A percentile compares a stretch with the other conserved stretches of the same genome.
These are phyloP conservation scores for Trachelus iudaicus DNA, from an alignment of 2,888 invertebrate genomes.

Conservation along the genomic window DNA sequence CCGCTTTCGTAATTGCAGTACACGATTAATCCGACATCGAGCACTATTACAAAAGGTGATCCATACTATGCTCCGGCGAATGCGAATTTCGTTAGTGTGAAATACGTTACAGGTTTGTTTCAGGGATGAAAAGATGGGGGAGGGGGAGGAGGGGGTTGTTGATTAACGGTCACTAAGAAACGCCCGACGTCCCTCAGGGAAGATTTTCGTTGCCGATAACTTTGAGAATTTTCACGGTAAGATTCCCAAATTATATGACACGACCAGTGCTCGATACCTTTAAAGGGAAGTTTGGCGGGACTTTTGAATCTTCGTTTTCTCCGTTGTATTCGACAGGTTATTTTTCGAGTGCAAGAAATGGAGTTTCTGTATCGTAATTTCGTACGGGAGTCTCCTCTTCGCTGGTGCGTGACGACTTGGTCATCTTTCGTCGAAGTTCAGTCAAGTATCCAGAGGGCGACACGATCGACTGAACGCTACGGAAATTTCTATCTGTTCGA, in stretches of 20 bases:
- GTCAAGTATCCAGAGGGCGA: neutral
- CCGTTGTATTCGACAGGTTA: neutral
- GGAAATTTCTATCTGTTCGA: constrained; percentile 25
- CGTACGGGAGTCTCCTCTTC: constrained; percentile 9
- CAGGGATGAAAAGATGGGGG: constrained; percentile 20
- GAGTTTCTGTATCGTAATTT: constrained; percentile 3
- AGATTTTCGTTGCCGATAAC: constrained; percentile 32
- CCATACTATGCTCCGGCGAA: neutral
- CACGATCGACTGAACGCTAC: constrained; percentile 11
- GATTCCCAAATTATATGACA: constrained; percentile 35
- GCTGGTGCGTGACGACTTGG: neutral
- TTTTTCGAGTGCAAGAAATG: neutral
- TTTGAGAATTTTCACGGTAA: constrained; percentile 36
- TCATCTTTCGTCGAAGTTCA: neutral
- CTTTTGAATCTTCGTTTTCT: neutral
- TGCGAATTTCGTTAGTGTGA: constrained; percentile 9
- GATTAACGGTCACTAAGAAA: constrained; percentile 39
- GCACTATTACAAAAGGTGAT: constrained; percentile 9
- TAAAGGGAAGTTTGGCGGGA: neutral
- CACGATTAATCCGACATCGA: constrained; percentile 9
- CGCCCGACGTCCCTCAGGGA: constrained; percentile 17
- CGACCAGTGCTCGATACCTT: constrained; percentile 20
- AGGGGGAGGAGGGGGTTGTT: constrained; percentile 38
- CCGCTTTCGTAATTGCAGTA: neutral
- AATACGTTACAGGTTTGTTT: constrained; percentile 14